These are phyloP conservation scores for Nysson spinosus DNA, from an alignment of 2,888 invertebrate species.

Conservation along the genomic window DNA sequence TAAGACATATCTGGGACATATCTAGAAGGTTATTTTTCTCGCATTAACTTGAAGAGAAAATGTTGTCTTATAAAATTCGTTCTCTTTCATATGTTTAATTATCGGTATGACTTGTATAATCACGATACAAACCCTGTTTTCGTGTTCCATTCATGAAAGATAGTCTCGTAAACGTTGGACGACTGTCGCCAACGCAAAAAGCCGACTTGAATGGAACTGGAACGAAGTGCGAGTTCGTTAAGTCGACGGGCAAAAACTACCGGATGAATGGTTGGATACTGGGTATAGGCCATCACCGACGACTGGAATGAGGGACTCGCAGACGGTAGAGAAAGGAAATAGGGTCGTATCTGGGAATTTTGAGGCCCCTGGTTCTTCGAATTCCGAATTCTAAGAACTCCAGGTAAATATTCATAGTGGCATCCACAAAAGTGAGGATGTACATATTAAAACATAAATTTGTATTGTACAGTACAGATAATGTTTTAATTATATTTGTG, in stretches of 20 bases:
- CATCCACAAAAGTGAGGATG: background rate
- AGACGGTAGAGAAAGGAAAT: constrained; percentile 31
- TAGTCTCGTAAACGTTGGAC: constrained; percentile 29
- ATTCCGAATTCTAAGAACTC: background rate
- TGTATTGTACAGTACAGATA: no score
- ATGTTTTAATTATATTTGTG: no score
- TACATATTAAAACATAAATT: no score
- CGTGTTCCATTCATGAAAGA: constrained; percentile 29
- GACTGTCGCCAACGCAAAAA: constrained; percentile 35
- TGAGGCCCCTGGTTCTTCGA: constrained; percentile 14
- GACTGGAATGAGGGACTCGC: constrained; percentile 20
- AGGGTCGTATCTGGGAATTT: constrained; percentile 27
- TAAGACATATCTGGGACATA: no score
- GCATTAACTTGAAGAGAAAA: no score
- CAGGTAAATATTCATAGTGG: background rate
- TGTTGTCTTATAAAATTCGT: no score
- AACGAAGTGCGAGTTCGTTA: constrained; percentile 47
- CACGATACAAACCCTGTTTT: background rate
- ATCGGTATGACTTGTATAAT: no score
- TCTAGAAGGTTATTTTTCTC: no score
- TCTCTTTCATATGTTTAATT: no score
- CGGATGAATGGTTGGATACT: constrained; percentile 48
- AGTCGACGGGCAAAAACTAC: constrained; percentile 43
- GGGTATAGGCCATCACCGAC: constrained; percentile 22
- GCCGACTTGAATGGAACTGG: constrained; percentile 47